A percentile compares a stretch with the other conserved stretches of the same genome.
phyloP scores from a whole-genome alignment of 2,113 vertebrate species.

The Toxostoma redivivum region DNA sequence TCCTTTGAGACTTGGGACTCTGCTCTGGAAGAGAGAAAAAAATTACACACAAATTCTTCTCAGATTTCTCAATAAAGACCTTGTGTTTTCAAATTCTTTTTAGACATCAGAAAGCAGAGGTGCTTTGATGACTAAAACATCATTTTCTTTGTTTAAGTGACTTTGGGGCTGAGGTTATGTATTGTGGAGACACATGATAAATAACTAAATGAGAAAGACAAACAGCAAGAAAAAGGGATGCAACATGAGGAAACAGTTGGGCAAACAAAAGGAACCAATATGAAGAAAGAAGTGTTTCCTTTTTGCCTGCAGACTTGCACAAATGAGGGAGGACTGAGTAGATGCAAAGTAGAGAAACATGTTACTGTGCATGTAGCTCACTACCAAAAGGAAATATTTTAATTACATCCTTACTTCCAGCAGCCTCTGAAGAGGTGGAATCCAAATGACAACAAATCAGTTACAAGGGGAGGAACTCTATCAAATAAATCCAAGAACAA shows the following conservation, averaged over 20 bases:
- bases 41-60: background rate
- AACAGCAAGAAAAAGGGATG: background rate
- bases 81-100: background rate
- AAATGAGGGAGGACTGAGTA: background rate
- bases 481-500: slow-evolving; percentile 29
- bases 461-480: background rate
- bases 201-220: background rate
- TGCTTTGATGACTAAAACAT: background rate
- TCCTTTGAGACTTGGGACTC: background rate
- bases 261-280: slow-evolving; percentile 5
- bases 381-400: background rate
- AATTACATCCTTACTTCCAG: slow-evolving; percentile 17
- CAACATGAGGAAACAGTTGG: background rate
- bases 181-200: background rate
- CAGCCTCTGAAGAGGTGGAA: background rate
- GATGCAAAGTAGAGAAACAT: background rate
- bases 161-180: background rate
- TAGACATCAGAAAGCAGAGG: background rate
- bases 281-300: slow-evolving; percentile 5
- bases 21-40: background rate
- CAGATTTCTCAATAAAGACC: background rate
- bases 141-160: background rate
- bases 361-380: background rate
- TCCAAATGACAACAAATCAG: slow-evolving; percentile 3
- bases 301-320: background rate